These are phyloP conservation scores for Ectobius pallidus DNA, from an alignment of 2,888 invertebrate genomes.

Conservation along the genomic window DNA sequence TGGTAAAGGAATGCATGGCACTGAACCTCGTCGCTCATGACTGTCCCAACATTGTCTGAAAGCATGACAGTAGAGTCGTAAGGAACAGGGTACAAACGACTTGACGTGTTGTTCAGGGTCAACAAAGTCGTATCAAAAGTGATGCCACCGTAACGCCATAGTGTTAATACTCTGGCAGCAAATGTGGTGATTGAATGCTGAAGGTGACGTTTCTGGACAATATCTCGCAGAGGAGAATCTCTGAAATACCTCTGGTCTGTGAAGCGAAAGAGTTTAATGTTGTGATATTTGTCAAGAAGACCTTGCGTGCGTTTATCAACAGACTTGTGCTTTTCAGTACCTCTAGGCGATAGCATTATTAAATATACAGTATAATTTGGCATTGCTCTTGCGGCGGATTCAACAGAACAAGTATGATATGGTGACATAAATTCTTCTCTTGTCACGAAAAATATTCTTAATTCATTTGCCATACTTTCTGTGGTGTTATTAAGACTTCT, in stretches of 20 bases:
- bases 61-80: neutral
- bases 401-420: neutral
- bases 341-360: neutral
- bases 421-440: neutral
- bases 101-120: neutral
- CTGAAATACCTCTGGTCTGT: neutral
- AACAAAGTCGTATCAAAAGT: neutral
- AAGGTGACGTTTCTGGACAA: neutral
- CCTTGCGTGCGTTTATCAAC: neutral
- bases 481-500: no score
- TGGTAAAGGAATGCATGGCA: neutral
- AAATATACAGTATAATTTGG: neutral
- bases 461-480: no score
- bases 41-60: neutral
- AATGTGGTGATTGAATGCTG: neutral
- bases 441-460: neutral
- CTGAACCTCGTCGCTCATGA: neutral
- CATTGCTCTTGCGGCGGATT: neutral
- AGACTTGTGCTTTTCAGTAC: no score
- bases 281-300: neutral
- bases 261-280: neutral
- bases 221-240: neutral
- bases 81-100: neutral
- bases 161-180: slow-evolving; percentile 16
- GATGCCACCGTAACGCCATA: slow-evolving; percentile 6